Base-by-base conservation (phyloP, 2,797 vertebrate species). In the Chromobotia macracanthus region DNA sequence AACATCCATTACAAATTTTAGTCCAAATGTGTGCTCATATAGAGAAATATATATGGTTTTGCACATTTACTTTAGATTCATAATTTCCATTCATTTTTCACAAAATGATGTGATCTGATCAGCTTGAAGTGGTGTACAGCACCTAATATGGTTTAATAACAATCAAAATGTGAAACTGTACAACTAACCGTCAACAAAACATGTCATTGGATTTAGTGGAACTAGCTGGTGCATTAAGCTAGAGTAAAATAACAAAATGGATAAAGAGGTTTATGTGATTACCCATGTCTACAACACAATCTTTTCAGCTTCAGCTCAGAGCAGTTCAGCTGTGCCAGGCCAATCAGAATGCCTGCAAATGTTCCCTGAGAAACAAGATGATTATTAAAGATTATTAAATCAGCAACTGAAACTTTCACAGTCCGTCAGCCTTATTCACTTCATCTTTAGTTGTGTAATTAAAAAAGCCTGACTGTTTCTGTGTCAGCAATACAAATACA, bases 291-390 rank as follows among this genome's bases (percentile, higher is more conserved):
- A 87, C 95, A 97, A 87, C 96, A 96, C 2, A 98, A 94, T 23
- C 96, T 90, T 90, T 97, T 98, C 9, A 98, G 90, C 86, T 97
- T 97, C 75, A 98, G 87, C 85, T 97, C 96, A 0, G 96, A 98
- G 84, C 96, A 97, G 89, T 97, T 98, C 81, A 98, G 92, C 87
- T 97, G 96, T 64, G 96, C 96, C 84, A 98, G 88, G 76, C 96
- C 96, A 0, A 98, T 96, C 80, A 98, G 92, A 84, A 98, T 96
- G 79, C 96, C 96, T 7, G 96, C 95, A 81, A 97, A 97, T 0
- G 96, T 97, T 80, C 96, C 96, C 96, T 98, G 63, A 16, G 68
- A 86, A 82, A 84, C 61, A 77, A 80, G 23, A 69, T 81, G 2
- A 76, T 25, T n/a, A n/a, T n/a, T n/a, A 67, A 1, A 3, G 2